Evolutionary conservation across 30 jellyfish, hydroid and myxozoan genomes (phyloP).

Genomic region (Hydractinia echinata): DNA sequence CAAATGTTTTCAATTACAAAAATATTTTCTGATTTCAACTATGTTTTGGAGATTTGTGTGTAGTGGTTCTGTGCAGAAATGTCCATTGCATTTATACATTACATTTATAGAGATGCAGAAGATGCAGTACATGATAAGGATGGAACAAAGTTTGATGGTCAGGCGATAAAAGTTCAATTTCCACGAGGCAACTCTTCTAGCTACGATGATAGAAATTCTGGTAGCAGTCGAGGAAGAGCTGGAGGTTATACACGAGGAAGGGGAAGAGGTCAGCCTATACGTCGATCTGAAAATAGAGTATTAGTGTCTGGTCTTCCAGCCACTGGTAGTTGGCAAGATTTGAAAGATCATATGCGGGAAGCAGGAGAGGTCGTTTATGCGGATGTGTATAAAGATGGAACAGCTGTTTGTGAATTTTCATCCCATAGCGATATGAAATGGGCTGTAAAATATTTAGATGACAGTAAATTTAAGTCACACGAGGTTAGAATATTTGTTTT

Average conservation of each 20-base stretch:
- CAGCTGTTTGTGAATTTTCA: slow-evolving; percentile 90
- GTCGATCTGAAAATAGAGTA: slow-evolving; percentile 85
- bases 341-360: slow-evolving; percentile 96
- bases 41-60: not conserved
- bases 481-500: slow-evolving; percentile 48
- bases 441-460: slow-evolving; percentile 87
- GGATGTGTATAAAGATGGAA: slow-evolving; percentile 90
- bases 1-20: not conserved
- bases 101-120: slow-evolving; percentile 85
- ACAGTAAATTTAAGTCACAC: slow-evolving; percentile 84
- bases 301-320: slow-evolving; percentile 89
- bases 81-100: not conserved
- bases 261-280: slow-evolving; percentile 85
- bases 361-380: slow-evolving; percentile 96
- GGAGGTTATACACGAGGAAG: slow-evolving; percentile 76
- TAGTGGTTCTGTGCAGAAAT: too few relatives aligned
- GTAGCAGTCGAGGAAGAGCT: slow-evolving; percentile 50
- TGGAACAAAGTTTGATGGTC: slow-evolving; percentile 83
- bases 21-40: not conserved
- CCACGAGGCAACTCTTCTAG: slow-evolving; percentile 67
- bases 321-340: slow-evolving; percentile 99
- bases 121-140: slow-evolving; percentile 95
- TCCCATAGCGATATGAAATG: slow-evolving; percentile 88
- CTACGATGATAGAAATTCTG: slow-evolving; percentile 56
- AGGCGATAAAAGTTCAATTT: slow-evolving; percentile 75